phyloP scores from a whole-genome alignment of 2,113 vertebrate genomes.

The Sinocyclocheilus rhinocerous region DNA sequence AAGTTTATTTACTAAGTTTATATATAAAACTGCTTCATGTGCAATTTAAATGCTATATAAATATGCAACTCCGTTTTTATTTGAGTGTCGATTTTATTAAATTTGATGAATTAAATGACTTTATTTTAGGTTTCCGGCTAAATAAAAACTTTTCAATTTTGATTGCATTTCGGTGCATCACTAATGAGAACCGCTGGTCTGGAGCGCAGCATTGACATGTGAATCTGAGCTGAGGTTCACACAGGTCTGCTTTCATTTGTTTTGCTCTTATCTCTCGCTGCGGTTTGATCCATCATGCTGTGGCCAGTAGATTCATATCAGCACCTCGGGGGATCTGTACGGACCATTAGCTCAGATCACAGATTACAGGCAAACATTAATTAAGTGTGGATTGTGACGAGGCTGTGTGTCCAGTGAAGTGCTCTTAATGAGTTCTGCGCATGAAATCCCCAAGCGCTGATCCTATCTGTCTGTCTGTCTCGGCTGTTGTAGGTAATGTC shows the following conservation, averaged over 20 bases:
- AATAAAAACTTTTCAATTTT: no score
- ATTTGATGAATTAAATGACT: no score
- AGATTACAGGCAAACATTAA: slow-evolving; percentile 11
- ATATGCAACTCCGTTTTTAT: no score
- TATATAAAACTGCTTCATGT: no score
- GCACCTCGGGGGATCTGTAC: neutral
- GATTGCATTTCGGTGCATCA: no score
- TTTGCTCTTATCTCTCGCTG: slow-evolving; percentile 19
- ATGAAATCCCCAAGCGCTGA: neutral
- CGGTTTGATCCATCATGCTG: slow-evolving; percentile 1
- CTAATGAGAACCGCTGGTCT: neutral
- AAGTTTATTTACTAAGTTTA: no score
- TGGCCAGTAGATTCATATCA: neutral
- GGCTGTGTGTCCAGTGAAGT: slow-evolving; percentile 10
- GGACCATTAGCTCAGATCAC: slow-evolving; percentile 20
- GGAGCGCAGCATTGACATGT: neutral
- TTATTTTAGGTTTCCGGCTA: no score
- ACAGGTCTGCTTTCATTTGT: neutral
- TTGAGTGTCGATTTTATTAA: no score
- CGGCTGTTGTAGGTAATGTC: slow-evolving; percentile 86
- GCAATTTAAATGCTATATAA: no score
- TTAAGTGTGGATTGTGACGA: slow-evolving; percentile 9
- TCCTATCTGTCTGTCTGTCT: slow-evolving; percentile 12
- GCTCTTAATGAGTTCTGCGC: neutral
- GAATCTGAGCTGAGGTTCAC: neutral